These are phyloP conservation scores for Aphelenchoides avenae DNA, from an alignment of 1,140 invertebrate genomes.

Conservation along the genomic window DNA sequence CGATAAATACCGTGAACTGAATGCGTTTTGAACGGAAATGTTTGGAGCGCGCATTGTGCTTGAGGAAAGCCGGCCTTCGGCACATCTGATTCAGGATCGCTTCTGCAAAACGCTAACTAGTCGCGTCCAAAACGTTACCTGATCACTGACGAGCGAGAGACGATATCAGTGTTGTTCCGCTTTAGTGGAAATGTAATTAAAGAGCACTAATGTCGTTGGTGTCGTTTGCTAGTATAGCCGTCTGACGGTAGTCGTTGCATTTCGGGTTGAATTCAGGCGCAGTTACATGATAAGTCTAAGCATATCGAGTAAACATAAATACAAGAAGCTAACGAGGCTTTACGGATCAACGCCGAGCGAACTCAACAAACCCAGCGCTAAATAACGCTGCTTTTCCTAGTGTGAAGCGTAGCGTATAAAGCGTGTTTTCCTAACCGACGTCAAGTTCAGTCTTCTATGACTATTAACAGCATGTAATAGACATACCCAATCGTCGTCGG, in stretches of 20 bases:
- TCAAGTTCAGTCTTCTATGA: constrained; percentile 30
- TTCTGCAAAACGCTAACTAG: constrained; percentile 9
- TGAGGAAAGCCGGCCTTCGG: constrained; percentile 62
- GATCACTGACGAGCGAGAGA: neutral
- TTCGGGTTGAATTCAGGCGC: constrained; percentile 66
- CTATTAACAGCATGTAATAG: constrained; percentile 11
- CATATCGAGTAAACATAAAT: constrained; percentile 84
- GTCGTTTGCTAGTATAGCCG: too few relatives aligned
- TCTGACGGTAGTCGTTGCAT: too few relatives aligned
- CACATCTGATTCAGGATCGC: constrained; percentile 66
- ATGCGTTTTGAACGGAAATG: constrained; percentile 74
- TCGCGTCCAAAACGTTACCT: too few relatives aligned
- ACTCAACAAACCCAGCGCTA: constrained; percentile 72
- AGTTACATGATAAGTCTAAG: constrained; percentile 77
- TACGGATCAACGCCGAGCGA: constrained; percentile 79
- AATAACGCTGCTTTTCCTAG: constrained; percentile 61
- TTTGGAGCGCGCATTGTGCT: constrained; percentile 74
- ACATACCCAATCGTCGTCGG: constrained; percentile 4
- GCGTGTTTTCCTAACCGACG: constrained; percentile 59
- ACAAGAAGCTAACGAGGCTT: constrained; percentile 86
- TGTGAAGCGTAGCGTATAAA: constrained; percentile 70
- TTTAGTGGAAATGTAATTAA: too few relatives aligned
- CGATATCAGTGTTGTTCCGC: neutral
- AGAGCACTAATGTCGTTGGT: too few relatives aligned
- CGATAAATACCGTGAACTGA: constrained; percentile 74